Evolutionary conservation across 2,888 invertebrate genomes (phyloP).

Genomic region (Diadromus collaris): DNA sequence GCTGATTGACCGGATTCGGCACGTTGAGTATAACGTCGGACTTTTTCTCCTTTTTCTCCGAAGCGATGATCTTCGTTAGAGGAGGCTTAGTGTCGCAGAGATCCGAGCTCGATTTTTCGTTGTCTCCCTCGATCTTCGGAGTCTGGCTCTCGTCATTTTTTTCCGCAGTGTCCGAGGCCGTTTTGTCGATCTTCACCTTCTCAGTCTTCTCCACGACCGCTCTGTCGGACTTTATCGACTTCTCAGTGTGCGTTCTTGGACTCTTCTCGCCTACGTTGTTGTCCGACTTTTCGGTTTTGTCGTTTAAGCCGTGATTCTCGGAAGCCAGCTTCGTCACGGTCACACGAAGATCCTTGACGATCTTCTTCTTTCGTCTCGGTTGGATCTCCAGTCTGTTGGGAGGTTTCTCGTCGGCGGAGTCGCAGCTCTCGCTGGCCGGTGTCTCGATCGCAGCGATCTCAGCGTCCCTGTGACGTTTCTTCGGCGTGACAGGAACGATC

Average conservation of each 20-base stretch:
- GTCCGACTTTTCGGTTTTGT: constrained; percentile 65
- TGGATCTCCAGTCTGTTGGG: constrained; percentile 71
- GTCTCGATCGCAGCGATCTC: constrained; percentile 77
- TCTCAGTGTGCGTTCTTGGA: constrained; percentile 71
- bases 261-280: constrained; percentile 59
- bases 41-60: constrained; percentile 52
- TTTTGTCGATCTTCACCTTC: constrained; percentile 81
- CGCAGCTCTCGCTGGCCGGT: constrained; percentile 61
- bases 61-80: constrained; percentile 37
- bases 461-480: constrained; percentile 87
- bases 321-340: constrained; percentile 76
- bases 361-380: constrained; percentile 77
- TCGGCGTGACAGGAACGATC: constrained; percentile 84
- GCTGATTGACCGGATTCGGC: constrained; percentile 62
- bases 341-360: constrained; percentile 77
- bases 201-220: constrained; percentile 81
- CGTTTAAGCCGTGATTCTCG: constrained; percentile 69
- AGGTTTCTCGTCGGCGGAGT: constrained; percentile 68
- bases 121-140: constrained; percentile 80
- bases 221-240: constrained; percentile 74
- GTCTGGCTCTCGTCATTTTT: constrained; percentile 78
- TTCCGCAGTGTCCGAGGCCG: constrained; percentile 79
- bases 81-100: constrained; percentile 38
- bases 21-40: constrained; percentile 43
- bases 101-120: constrained; percentile 80